A percentile compares a stretch with the other conserved stretches of the same genome.
These are phyloP conservation scores for Phoxinus dragarum DNA, from an alignment of 2,797 vertebrate species.

Conservation along the genomic window DNA sequence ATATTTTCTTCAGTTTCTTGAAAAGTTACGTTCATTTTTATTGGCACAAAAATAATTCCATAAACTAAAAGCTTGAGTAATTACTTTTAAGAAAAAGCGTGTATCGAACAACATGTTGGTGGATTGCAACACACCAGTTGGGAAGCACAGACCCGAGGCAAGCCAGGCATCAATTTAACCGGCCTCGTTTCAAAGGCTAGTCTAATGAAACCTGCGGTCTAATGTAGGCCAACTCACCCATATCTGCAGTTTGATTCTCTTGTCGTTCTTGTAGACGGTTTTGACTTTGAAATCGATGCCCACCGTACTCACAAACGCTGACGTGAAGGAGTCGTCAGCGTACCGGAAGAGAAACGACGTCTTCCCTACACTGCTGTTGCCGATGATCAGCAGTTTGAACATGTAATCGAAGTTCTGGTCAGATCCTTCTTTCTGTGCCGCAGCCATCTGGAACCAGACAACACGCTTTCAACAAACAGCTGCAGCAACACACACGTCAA, in stretches of 20 bases:
- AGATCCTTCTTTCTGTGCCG: slow-evolving; percentile 84
- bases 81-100: not conserved
- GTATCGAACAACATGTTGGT: not conserved
- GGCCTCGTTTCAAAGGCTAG: slow-evolving; percentile 1
- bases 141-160: not conserved
- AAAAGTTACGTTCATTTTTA: too few relatives aligned
- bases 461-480: not conserved
- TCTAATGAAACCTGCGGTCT: slow-evolving; percentile 8
- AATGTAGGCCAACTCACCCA: slow-evolving; percentile 79
- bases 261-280: slow-evolving; percentile 81
- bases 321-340: slow-evolving; percentile 87
- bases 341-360: slow-evolving; percentile 88
- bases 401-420: slow-evolving; percentile 91
- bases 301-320: slow-evolving; percentile 87
- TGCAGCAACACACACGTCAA: slow-evolving; percentile 20
- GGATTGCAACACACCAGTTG: not conserved
- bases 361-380: slow-evolving; percentile 75
- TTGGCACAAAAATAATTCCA: too few relatives aligned
- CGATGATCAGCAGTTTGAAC: slow-evolving; percentile 34
- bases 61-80: not conserved
- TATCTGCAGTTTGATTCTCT: slow-evolving; percentile 90
- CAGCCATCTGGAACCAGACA: slow-evolving; percentile 77
- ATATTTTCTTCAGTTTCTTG: too few relatives aligned
- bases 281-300: slow-evolving; percentile 82
- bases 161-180: slow-evolving; percentile 17